Base-by-base conservation (phyloP, 2,797 vertebrate species). In the Xenentodon cancila region DNA sequence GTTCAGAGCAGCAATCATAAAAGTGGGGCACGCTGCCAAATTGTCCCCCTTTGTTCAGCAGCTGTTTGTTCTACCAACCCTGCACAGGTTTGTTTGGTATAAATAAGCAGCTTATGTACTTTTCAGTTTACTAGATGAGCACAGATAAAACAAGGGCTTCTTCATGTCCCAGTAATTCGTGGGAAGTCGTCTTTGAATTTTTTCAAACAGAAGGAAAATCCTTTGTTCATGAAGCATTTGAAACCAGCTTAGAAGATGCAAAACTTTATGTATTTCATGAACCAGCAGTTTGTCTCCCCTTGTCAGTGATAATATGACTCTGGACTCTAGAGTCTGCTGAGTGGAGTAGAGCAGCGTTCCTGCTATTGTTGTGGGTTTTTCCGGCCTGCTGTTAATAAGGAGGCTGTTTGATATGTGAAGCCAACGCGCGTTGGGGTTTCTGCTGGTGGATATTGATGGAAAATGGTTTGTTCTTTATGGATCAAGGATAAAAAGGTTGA, bases 341-440 rank as follows among this genome's bases (percentile, higher is more conserved):
- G 68, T 3, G 7, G 59, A 49, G 76, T 74, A 59, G 25, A 69
- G n/a, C n/a, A n/a, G n/a, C n/a, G n/a, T n/a, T n/a, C n/a, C 65
- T 65, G 56, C 43, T 84, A 78, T 84, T 79, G 65, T 82, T 86
- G 84, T 82, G 85, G 80, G 12, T 89, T 80, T 63, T 25, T 69
- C 37, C 21, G 4, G 59, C 49, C 53, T 21, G 43, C 61, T 73
- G 67, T 71, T 78, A 72, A 73, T 76, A 65, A 79, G 75, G 66
- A 77, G 62, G 67, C 30, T 47, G 80, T 86, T 80, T 85, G 78
- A 89, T 71, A 81, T 57, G 59, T 57, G 68, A 71, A 71, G 64
- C 73, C 77, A 40, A 53, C 60, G 51, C 11, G 2, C 62, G 77
- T 25, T 30, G 44, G 65, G 81, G 69, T 59, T 79, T 77, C 64